These are phyloP conservation scores for Leucoptera coffeella DNA, from an alignment of 2,888 invertebrate genomes.

Conservation along the genomic window DNA sequence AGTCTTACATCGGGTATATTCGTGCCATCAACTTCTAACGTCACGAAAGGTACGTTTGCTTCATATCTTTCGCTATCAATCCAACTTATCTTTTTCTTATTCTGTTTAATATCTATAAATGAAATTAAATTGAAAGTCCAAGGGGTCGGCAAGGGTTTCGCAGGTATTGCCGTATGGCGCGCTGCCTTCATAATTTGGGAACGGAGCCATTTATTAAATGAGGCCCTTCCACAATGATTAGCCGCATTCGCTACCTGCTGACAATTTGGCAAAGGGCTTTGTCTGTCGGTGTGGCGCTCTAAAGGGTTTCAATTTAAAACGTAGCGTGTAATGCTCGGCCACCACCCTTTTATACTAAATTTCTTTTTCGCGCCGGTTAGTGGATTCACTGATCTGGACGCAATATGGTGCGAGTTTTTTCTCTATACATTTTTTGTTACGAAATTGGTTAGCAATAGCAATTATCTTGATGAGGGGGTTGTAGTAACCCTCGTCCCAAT, in stretches of 20 bases:
- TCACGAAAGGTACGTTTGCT: too few species aligned
- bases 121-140: too few species aligned
- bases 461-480: constrained; percentile 37
- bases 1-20: too few species aligned
- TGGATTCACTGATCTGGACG: constrained; percentile 43
- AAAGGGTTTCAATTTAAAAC: constrained; percentile 53
- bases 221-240: constrained; percentile 45
- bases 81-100: too few species aligned
- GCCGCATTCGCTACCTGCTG: constrained; percentile 52
- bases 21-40: too few species aligned
- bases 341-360: constrained; percentile 41
- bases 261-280: constrained; percentile 49
- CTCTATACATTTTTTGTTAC: too few species aligned
- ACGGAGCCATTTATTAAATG: constrained; percentile 50
- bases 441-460: constrained; percentile 43
- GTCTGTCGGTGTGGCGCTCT: constrained; percentile 52
- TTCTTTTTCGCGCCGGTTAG: constrained; percentile 50
- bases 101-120: too few species aligned
- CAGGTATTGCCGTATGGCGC: constrained; percentile 50
- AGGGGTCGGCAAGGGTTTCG: constrained; percentile 11
- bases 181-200: constrained; percentile 44
- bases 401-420: constrained; percentile 45
- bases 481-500: too few species aligned
- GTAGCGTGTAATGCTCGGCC: constrained; percentile 50
- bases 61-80: too few species aligned